Evolutionary conservation across 1,140 invertebrate genomes (phyloP), one percentile per base, ranked within the genome.

Genomic region (Orchesella cincta): DNA sequence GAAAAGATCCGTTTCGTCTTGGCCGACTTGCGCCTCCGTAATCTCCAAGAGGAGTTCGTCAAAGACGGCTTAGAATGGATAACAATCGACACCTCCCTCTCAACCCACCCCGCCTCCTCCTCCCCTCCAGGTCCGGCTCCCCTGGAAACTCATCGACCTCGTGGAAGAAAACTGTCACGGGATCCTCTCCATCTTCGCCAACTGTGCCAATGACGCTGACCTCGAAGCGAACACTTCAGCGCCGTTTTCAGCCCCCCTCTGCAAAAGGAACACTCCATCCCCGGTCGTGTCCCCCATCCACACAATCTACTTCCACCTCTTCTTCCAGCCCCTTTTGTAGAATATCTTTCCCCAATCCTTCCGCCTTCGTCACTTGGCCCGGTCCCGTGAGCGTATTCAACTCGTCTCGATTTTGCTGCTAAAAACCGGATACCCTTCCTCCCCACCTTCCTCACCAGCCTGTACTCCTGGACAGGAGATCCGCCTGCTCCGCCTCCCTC

Each of bases 1-100:
- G 94, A 97, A 86, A 94, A 94, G 84, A 88, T 96, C 73, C 93
- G 96, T 84, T 92, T 93, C 82, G 89, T 91, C 79, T 90, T 93
- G 80, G 89, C 87, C 35, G 88, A 88, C 78, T 85, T 89, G 54
- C 91, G 91, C 67, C 85, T 93, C 77, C 91, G 91, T 82, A 88
- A 92, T 78, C 92, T 94, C 85, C 94, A 96, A 86, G 94, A 95
- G 82, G 92, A 95, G 83, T 95, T 94, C 84, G 87, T 91, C 78
- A 88, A 89, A 67, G 94, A 96, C 82, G 90, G 90, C 1, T 84
- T 93, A 67, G 90, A 92, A 78, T 93, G 92, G 91, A 87, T 87
- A 18, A 87, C 86, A 77, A 87, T 91, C 39, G 88, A 90, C 81
- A 90, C 87, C 84, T 89, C 87, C 82, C 5, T 12, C 23, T 3